Evolutionary conservation across 1,140 invertebrate genomes (phyloP), one percentile per base, ranked within the genome.

Genomic region (Sinonovacula constricta): DNA sequence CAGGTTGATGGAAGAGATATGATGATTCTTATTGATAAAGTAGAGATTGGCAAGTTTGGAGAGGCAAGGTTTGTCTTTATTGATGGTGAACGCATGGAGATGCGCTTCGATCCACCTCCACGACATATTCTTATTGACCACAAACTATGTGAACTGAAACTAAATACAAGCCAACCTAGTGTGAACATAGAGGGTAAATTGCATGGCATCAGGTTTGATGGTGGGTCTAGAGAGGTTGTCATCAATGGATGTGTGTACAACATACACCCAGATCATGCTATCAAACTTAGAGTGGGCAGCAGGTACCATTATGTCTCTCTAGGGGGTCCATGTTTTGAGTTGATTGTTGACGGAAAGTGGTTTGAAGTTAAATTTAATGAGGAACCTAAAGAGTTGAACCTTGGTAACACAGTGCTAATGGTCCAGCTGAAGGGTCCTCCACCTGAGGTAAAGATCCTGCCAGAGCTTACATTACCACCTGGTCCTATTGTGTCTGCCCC

Each of bases 211-310:
- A 93, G 95, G 82, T 95, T 99, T 78, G 98, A 98, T 39, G 95
- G 95, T 26, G 97, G 97, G 0, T 97, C 96, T 0, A 93, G 97
- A 66, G 97, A 99, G 89, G 91, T 99, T 0, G 97, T 95, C 81
- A 94, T 99, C 31, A 96, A 99, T 89, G 95, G 94, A 24, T 92
- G 80, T 31, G 66, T 84, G 93, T 94, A 94, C 54, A 93, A 95
- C 85, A 94, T 95, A 54, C 94, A 95, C 0, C 93, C 98, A 90
- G 94, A 95, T 5, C 96, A 95, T 88, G 94, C 96, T 10, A 96
- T 97, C 88, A 94, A 88, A 59, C 83, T 91, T 33, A 92, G 94
- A 79, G 93, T 97, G 10, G 94, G 95, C 68, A 94, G 94, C 18
- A 93, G 94, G 59, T 92, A 94, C 33, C 94, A 95, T 87, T 95